A percentile compares a stretch with the other conserved stretches of the same genome.
phyloP scores from a whole-genome alignment of 2,113 vertebrate species.

The Fulmarus glacialis region DNA sequence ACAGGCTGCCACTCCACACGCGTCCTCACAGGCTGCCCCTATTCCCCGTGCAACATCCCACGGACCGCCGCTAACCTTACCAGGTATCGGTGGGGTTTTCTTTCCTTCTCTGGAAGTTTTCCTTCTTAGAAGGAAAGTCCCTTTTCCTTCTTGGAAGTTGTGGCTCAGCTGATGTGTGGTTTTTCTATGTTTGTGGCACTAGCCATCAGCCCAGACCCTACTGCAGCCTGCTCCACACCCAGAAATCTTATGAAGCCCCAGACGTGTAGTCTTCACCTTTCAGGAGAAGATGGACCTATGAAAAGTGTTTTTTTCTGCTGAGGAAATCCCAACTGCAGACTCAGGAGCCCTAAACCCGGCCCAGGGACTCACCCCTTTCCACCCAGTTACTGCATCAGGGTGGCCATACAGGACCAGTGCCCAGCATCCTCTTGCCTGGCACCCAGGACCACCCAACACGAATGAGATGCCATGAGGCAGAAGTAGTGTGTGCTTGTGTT shows the following conservation, averaged over 20 bases:
- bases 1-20: neutral
- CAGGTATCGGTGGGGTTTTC: neutral
- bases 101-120: neutral
- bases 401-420: neutral
- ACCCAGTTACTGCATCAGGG: neutral
- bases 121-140: neutral
- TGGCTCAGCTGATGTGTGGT: neutral
- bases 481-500: neutral
- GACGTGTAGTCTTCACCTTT: neutral
- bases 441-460: neutral
- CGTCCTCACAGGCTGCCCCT: neutral
- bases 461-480: neutral
- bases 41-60: neutral
- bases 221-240: neutral
- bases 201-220: neutral
- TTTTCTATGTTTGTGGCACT: neutral
- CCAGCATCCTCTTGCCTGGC: neutral
- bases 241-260: neutral
- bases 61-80: rapidly evolving
- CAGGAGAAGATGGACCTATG: neutral
- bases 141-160: neutral
- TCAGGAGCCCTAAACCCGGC: neutral
- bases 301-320: neutral
- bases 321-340: neutral
- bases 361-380: neutral